A percentile compares a stretch with the other conserved stretches of the same genome.
These are phyloP conservation scores for Ooceraea biroi DNA, from an alignment of 1,140 invertebrate species.

Conservation along the genomic window DNA sequence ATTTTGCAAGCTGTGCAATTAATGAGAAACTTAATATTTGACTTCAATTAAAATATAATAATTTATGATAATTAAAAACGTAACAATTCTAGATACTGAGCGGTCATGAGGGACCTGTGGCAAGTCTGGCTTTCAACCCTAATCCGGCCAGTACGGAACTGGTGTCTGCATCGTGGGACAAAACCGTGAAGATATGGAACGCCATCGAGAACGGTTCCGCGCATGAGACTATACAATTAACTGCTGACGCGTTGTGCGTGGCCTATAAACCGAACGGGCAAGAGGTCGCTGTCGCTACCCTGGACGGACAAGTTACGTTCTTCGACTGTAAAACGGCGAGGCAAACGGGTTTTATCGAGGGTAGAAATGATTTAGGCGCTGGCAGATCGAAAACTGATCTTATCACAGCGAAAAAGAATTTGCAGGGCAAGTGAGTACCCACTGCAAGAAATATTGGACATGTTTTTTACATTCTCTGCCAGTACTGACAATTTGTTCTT, in stretches of 20 bases:
- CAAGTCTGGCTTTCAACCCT: constrained; percentile 93
- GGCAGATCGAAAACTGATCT: constrained; percentile 94
- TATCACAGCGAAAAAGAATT: constrained; percentile 94
- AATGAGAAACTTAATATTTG: constrained; percentile 25
- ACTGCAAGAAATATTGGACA: not conserved
- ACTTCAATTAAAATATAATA: constrained; percentile 13
- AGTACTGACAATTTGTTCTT: no score
- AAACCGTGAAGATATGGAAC: constrained; percentile 97
- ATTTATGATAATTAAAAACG: no score
- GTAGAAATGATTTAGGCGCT: constrained; percentile 94
- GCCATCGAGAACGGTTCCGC: constrained; percentile 92
- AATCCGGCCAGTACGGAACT: constrained; percentile 90
- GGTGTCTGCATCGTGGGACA: constrained; percentile 97
- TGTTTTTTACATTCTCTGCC: no score
- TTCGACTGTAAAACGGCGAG: constrained; percentile 91
- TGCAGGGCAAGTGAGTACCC: constrained; percentile 92
- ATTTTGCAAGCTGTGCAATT: not conserved
- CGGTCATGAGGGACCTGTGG: constrained; percentile 97
- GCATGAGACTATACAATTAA: constrained; percentile 94
- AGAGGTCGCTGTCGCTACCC: constrained; percentile 95
- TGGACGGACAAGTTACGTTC: constrained; percentile 95
- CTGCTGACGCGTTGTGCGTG: constrained; percentile 94
- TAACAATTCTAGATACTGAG: constrained; percentile 89
- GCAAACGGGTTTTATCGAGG: constrained; percentile 94
- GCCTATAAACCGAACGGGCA: constrained; percentile 95